Evolutionary conservation across 2,888 invertebrate genomes (phyloP).

Genomic region (Syritta pipiens): DNA sequence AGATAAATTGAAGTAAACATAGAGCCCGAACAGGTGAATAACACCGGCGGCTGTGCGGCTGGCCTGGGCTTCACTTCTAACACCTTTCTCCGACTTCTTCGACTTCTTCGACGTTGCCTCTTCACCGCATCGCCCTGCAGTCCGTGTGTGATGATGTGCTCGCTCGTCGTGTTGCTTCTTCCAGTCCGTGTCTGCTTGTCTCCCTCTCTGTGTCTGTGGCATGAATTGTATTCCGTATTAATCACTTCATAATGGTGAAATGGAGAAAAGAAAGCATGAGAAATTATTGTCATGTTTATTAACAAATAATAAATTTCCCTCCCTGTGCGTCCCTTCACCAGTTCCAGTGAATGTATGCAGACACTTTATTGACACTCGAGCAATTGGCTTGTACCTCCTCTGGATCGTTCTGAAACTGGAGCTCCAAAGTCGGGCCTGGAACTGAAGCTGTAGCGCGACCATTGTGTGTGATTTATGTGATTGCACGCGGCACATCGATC

Average conservation of each 20-base stretch:
- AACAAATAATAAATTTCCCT: conserved; percentile 63
- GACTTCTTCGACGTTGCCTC: not conserved
- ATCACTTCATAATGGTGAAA: conserved; percentile 65
- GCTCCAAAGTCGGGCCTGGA: not conserved
- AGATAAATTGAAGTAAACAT: conserved; percentile 15
- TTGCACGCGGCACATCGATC: conserved; percentile 63
- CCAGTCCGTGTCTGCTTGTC: no score
- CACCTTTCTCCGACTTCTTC: conserved; percentile 66
- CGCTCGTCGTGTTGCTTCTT: no score
- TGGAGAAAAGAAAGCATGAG: conserved; percentile 67
- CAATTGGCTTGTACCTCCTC: conserved; percentile 46
- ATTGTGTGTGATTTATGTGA: conserved; percentile 66
- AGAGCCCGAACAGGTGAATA: conserved; percentile 48
- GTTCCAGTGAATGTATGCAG: conserved; percentile 21
- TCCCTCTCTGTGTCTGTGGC: not conserved
- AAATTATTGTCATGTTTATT: conserved; percentile 69
- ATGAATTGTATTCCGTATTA: conserved; percentile 61
- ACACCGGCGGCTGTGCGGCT: conserved; percentile 24
- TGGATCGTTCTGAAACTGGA: not conserved
- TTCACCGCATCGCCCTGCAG: conserved; percentile 6
- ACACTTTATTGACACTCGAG: conserved; percentile 58
- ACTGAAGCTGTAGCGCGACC: conserved; percentile 20
- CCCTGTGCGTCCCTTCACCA: conserved; percentile 14
- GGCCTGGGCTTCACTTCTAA: conserved; percentile 45
- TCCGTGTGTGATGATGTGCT: no score